Evolutionary conservation across 2,113 vertebrate genomes (phyloP).

Genomic region (Cebidichthys violaceus): DNA sequence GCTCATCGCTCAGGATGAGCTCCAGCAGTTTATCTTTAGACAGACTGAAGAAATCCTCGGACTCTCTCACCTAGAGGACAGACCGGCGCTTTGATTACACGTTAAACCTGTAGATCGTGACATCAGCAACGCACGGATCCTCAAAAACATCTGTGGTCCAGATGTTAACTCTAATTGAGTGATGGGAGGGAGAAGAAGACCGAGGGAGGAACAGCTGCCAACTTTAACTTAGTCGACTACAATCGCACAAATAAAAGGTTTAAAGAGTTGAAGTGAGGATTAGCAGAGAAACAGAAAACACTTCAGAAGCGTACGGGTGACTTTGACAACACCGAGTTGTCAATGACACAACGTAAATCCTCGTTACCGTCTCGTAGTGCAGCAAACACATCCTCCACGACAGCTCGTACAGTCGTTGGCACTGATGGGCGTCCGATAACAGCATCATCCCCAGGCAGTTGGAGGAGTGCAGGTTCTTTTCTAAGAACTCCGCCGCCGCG

Average conservation of each 20-base stretch:
- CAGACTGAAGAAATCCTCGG: constrained; percentile 91
- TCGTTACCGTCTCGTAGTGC: constrained; percentile 88
- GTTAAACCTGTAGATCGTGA: not conserved
- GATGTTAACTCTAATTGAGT: not conserved
- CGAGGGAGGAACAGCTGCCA: not conserved
- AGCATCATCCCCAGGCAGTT: constrained; percentile 97
- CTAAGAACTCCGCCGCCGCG: constrained; percentile 92
- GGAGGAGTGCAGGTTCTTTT: constrained; percentile 91
- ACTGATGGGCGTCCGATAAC: constrained; percentile 95
- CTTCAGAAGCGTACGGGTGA: not conserved
- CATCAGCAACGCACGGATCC: no score
- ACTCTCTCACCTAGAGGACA: constrained; percentile 81
- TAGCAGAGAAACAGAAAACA: not conserved
- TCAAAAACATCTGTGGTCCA: not conserved
- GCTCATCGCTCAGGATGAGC: constrained; percentile 93
- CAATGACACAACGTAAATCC: not conserved
- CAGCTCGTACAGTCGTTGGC: constrained; percentile 90
- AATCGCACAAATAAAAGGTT: not conserved
- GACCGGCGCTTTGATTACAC: not conserved
- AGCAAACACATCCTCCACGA: constrained; percentile 95
- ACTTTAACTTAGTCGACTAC: not conserved
- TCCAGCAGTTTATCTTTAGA: constrained; percentile 92
- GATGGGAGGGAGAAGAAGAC: not conserved
- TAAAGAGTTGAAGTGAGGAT: not conserved
- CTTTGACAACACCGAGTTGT: not conserved